Evolutionary conservation across 2,113 vertebrate genomes (phyloP).

Genomic region (Motacilla tschutschensis): DNA sequence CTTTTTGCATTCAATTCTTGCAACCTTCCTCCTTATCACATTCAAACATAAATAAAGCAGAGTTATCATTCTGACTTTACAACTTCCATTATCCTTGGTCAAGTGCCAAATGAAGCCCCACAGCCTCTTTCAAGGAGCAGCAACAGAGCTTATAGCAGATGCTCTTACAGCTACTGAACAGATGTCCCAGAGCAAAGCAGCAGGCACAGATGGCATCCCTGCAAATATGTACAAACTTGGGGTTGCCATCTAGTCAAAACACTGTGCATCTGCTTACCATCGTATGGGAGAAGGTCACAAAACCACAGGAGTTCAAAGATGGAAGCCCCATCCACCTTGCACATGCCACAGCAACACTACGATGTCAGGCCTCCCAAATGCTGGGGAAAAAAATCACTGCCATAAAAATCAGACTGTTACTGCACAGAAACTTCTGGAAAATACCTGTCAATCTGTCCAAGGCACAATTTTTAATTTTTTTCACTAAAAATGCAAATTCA

Average conservation of each 20-base stretch:
- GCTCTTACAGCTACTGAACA: constrained; percentile 45
- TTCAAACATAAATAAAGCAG: constrained; percentile 15
- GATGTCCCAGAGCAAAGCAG: constrained; percentile 61
- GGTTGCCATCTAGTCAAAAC: constrained; percentile 45
- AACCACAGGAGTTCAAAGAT: neutral
- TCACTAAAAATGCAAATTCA: neutral
- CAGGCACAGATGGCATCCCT: constrained; percentile 52
- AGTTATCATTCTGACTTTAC: neutral
- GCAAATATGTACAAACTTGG: constrained; percentile 40
- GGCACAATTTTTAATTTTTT: neutral
- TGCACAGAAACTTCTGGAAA: neutral
- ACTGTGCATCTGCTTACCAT: neutral
- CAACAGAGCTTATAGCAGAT: constrained; percentile 33
- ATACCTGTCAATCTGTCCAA: neutral
- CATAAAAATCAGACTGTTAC: neutral
- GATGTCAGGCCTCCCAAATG: neutral
- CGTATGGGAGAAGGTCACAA: constrained; percentile 1
- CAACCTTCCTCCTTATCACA: neutral
- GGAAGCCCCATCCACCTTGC: neutral
- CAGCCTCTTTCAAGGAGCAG: constrained; percentile 27
- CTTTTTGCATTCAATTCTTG: neutral
- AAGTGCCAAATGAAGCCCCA: constrained; percentile 40
- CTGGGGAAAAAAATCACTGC: neutral
- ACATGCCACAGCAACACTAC: fast-evolving
- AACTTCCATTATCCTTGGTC: neutral